phyloP scores from a whole-genome alignment of 2,797 vertebrate species.

The Diglossa cyanea region DNA sequence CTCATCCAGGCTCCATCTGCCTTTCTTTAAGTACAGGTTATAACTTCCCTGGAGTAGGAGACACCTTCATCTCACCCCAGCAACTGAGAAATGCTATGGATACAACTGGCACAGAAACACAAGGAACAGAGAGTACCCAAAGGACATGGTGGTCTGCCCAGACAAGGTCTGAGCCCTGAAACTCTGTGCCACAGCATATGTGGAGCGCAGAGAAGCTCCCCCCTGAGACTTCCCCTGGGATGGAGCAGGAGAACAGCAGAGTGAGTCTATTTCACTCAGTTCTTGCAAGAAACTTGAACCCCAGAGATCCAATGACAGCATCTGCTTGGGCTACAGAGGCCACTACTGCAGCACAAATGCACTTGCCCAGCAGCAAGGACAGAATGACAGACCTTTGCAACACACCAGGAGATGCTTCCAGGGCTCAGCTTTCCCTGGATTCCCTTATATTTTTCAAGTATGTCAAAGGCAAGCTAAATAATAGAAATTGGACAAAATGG shows the following conservation, averaged over 20 bases:
- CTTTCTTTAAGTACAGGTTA: background rate
- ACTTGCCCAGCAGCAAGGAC: background rate
- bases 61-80: background rate
- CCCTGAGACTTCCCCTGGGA: background rate
- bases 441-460: fast-evolving
- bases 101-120: background rate
- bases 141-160: fast-evolving
- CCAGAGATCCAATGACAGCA: background rate
- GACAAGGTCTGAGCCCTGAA: background rate
- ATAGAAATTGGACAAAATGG: background rate
- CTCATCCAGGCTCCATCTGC: background rate
- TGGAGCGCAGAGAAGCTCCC: background rate
- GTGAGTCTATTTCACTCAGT: background rate
- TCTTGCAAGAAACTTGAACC: background rate
- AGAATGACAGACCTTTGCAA: background rate
- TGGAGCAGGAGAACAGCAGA: background rate
- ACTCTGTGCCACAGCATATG: background rate
- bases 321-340: background rate
- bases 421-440: background rate
- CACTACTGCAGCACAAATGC: background rate
- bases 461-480: background rate
- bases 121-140: background rate
- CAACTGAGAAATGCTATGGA: background rate
- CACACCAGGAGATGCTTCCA: background rate
- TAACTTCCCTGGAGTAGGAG: background rate